These are phyloP conservation scores for Rhodeus uyekii DNA, from an alignment of 2,797 vertebrate species.

Conservation along the genomic window DNA sequence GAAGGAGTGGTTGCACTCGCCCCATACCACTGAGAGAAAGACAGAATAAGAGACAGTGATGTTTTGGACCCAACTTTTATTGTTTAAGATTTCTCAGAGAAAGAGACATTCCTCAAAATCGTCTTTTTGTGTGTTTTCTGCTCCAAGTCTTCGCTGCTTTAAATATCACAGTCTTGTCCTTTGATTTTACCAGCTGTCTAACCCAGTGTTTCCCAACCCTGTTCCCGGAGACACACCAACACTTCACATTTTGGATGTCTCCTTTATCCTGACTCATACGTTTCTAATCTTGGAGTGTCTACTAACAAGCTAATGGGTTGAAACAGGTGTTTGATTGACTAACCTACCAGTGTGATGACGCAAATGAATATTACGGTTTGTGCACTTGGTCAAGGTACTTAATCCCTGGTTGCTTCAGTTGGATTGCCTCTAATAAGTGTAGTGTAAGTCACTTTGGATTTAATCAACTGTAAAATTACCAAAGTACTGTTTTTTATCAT, in stretches of 20 bases:
- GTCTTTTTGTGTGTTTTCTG: background rate
- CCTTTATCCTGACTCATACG: too few relatives aligned
- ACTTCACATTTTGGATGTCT: too few relatives aligned
- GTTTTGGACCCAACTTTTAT: background rate
- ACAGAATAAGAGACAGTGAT: background rate
- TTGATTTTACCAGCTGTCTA: background rate
- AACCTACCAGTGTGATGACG: background rate
- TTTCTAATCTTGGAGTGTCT: too few relatives aligned
- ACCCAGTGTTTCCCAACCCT: too few relatives aligned
- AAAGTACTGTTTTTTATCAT: background rate
- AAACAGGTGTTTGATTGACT: too few relatives aligned
- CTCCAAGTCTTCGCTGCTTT: background rate
- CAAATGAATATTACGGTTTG: background rate
- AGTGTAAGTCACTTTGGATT: background rate
- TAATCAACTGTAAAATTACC: background rate
- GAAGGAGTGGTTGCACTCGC: constrained; percentile 99
- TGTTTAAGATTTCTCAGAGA: background rate
- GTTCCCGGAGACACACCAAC: too few relatives aligned
- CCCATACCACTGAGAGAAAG: constrained; percentile 92
- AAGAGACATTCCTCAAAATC: background rate
- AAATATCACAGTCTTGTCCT: background rate
- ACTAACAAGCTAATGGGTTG: too few relatives aligned
- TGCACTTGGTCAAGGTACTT: background rate
- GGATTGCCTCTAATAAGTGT: background rate
- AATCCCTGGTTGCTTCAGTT: background rate